Evolutionary conservation across 2,113 vertebrate species (phyloP), one percentile per base, ranked within the genome.

Genomic region (Anseranas semipalmata): DNA sequence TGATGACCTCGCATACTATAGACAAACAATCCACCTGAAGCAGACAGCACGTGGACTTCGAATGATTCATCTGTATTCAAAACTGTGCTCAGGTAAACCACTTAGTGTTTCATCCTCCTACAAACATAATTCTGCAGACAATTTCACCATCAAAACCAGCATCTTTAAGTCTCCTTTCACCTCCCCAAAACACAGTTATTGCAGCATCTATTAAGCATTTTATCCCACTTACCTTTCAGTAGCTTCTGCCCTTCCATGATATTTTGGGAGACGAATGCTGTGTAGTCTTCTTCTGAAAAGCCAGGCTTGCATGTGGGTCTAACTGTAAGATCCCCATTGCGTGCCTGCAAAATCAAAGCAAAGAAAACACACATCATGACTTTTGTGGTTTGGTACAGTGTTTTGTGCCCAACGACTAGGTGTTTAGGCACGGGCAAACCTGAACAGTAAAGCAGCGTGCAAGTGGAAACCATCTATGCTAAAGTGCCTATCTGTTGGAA

Each of bases 211-310:
- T 94, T 93, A 95, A 93, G 85, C 74, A 79, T 85, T 95, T 95
- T 89, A 90, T 90, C 86, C 45, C 85, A 87, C 97, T 96, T 98
- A 98, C 98, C 98, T 98, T 98, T 98, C 74, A 98, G 98, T 56
- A 98, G 97, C 95, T 98, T 98, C 97, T 98, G 98, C 82, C 98
- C 98, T 95, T 98, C 98, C 88, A 97, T 90, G 88, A 98, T 81
- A 35, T 96, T 98, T 10, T 97, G 98, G 50, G 98, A 98, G 91
- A 98, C 93, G 1, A 98, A 90, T 0, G 97, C 98, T 8, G 98
- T 97, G 96, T 98, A 98, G 77, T 96, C 98, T 14, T 98, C 97
- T 32, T 98, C 98, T 2, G 98, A 98, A 93, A 98, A 98, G 65
- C 98, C 98, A 50, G 98, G 97, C 75, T 98, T 98, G 95, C 98